Base-by-base conservation (phyloP, 2,113 vertebrate species). In the Scomber japonicus region DNA sequence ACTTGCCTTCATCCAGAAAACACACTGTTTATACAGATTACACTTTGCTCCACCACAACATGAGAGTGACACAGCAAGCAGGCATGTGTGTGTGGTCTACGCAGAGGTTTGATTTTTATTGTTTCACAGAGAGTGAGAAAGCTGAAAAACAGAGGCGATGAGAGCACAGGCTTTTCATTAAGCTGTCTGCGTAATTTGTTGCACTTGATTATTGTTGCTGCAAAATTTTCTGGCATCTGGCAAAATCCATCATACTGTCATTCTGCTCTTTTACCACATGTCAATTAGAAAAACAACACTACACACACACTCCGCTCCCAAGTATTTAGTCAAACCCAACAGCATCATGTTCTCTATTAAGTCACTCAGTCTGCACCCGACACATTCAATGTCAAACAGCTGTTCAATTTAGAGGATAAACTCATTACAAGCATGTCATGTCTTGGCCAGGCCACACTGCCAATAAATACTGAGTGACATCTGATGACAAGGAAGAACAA, bases 371-470 rank as follows among this genome's bases (percentile, higher is more conserved):
- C 21, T 19, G 17, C 80, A 77, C 19, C 16, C 19, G 49, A 63
- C 53, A 74, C 44, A 8, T 15, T 65, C 60, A 70, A 69, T 84
- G 85, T 80, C 80, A 85, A 81, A 71, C 78, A 68, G 83, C 73
- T 82, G 73, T 77, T 88, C 50, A 46, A 44, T 72, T n/a, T 1
- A 3, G 35, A 50, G 67, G 51, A 81, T 80, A 78, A 84, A 62
- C 84, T 89, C 84, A 77, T 89, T 87, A 91, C 17, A 75, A 80
- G 74, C 3, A 31, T 64, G 55, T 40, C 13, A n/a, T 64, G 74
- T 81, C 49, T 74, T 61, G 0, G 19, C 57, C 54, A 19, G 44
- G 31, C 11, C 48, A 16, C 57, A 3, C 65, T 45, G 66, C 84
- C 82, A 78, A 85, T 60, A 75, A 71, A 67, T 51, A 72, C 16